Percentiles rank a stretch among this genome's conserved stretches.
phyloP scores from a whole-genome alignment of 92 coral and sea anemone species.

The Scolanthus callimorphus region DNA sequence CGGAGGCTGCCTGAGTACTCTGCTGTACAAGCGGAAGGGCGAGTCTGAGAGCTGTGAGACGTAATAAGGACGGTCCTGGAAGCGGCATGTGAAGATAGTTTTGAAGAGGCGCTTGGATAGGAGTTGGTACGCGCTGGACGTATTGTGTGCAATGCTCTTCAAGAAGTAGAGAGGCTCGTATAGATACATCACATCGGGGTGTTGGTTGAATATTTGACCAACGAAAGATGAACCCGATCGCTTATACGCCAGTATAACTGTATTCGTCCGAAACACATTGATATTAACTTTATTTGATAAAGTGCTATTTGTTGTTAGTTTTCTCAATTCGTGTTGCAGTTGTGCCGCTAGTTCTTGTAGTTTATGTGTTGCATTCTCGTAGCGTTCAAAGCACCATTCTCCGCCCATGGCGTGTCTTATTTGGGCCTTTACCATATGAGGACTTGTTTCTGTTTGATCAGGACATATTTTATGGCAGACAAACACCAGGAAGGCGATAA shows the following conservation, averaged over 20 bases:
- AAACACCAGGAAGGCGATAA: too few species aligned
- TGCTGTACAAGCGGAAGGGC: slow-evolving; percentile 32
- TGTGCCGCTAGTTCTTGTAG: not conserved
- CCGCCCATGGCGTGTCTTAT: too few species aligned
- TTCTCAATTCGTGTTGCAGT: not conserved
- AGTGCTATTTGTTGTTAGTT: too few species aligned
- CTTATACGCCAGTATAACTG: slow-evolving; percentile 42
- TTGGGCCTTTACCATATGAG: too few species aligned
- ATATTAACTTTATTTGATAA: not conserved
- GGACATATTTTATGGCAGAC: too few species aligned
- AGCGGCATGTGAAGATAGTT: slow-evolving; percentile 49
- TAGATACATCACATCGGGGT: slow-evolving; percentile 37
- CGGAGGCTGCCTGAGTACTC: slow-evolving; percentile 6
- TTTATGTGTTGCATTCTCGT: too few species aligned
- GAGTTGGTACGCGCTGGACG: slow-evolving; percentile 21
- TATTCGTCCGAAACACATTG: slow-evolving; percentile 22
- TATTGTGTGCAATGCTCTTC: slow-evolving; percentile 24
- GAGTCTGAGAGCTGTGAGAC: slow-evolving; percentile 43
- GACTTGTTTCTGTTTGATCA: too few species aligned
- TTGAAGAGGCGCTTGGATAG: slow-evolving; percentile 40
- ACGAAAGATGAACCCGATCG: slow-evolving; percentile 58
- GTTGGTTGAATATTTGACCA: slow-evolving; percentile 58
- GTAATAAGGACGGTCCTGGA: slow-evolving; percentile 51
- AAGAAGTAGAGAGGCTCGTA: slow-evolving; percentile 47
- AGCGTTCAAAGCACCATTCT: too few species aligned